Evolutionary conservation across 1,140 invertebrate species (phyloP).

Genomic region (Phymorhynchus buccinoides): DNA sequence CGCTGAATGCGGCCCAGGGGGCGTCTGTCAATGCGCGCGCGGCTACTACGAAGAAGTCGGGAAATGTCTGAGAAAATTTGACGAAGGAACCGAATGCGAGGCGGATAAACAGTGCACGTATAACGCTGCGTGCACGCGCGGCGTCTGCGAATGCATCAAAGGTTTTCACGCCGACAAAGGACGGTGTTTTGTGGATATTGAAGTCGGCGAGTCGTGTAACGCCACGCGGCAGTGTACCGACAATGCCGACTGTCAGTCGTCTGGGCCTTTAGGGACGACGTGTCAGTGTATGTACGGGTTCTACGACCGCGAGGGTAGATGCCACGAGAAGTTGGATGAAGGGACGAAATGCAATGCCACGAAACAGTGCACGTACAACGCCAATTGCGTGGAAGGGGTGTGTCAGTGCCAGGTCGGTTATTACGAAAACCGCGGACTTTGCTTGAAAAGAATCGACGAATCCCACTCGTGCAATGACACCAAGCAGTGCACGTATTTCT

Average conservation of each 20-base stretch:
- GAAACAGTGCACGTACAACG: conserved; percentile 41
- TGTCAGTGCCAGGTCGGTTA: conserved; percentile 33
- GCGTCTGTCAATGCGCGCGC: conserved; percentile 31
- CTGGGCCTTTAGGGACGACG: neutral
- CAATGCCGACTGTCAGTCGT: neutral
- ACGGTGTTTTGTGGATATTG: conserved; percentile 18
- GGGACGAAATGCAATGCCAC: conserved; percentile 26
- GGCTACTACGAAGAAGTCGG: conserved; percentile 42
- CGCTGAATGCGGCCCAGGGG: conserved; percentile 25
- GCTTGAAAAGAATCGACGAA: conserved; percentile 28
- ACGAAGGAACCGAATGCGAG: conserved; percentile 34
- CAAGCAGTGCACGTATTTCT: conserved; percentile 37
- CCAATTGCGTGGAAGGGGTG: conserved; percentile 19
- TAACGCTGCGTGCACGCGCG: conserved; percentile 33
- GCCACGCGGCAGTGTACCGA: conserved; percentile 34
- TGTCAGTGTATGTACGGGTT: conserved; percentile 29
- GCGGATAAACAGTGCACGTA: conserved; percentile 41
- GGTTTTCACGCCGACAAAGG: conserved; percentile 32
- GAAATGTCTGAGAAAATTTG: conserved; percentile 31
- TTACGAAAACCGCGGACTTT: conserved; percentile 35
- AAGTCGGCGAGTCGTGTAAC: conserved; percentile 26
- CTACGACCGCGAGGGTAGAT: conserved; percentile 30
- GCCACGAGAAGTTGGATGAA: conserved; percentile 3
- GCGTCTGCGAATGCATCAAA: conserved; percentile 29
- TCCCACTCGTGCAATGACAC: conserved; percentile 26